Evolutionary conservation across 2,888 invertebrate genomes (phyloP).

Genomic region (Acrocyrtus sp.): DNA sequence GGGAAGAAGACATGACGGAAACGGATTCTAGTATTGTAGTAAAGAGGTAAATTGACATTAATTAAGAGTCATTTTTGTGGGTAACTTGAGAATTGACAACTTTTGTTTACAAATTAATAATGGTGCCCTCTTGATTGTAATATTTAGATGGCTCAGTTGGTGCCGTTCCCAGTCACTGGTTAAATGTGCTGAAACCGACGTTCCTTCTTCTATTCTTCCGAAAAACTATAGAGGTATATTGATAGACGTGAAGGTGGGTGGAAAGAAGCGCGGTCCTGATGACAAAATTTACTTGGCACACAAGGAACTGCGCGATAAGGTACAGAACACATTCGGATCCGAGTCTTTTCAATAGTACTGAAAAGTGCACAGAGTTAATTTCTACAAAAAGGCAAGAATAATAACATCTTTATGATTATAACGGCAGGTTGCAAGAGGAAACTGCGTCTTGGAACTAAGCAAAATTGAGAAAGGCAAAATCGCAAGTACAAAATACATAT

Average conservation of each 20-base stretch:
- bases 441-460: slow-evolving; percentile 65
- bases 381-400: too few relatives aligned
- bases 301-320: slow-evolving; percentile 66
- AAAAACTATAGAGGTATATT: slow-evolving; percentile 52
- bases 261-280: slow-evolving; percentile 65
- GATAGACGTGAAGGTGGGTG: slow-evolving; percentile 62
- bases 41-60: too few relatives aligned
- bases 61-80: too few relatives aligned
- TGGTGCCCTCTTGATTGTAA: too few relatives aligned
- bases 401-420: too few relatives aligned
- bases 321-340: slow-evolving; percentile 16
- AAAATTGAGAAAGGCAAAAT: slow-evolving; percentile 48
- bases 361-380: too few relatives aligned
- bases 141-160: slow-evolving; percentile 58
- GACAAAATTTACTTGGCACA: slow-evolving; percentile 66
- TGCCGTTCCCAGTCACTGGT: slow-evolving; percentile 48
- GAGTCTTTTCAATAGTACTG: too few relatives aligned
- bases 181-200: slow-evolving; percentile 52
- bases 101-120: too few relatives aligned
- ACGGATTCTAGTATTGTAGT: too few relatives aligned
- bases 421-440: slow-evolving; percentile 67
- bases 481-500: slow-evolving; percentile 55
- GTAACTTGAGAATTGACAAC: too few relatives aligned
- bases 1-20: too few relatives aligned
- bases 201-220: slow-evolving; percentile 59